These are phyloP conservation scores for Toxostoma redivivum DNA, from an alignment of 2,113 vertebrate species.

Conservation along the genomic window DNA sequence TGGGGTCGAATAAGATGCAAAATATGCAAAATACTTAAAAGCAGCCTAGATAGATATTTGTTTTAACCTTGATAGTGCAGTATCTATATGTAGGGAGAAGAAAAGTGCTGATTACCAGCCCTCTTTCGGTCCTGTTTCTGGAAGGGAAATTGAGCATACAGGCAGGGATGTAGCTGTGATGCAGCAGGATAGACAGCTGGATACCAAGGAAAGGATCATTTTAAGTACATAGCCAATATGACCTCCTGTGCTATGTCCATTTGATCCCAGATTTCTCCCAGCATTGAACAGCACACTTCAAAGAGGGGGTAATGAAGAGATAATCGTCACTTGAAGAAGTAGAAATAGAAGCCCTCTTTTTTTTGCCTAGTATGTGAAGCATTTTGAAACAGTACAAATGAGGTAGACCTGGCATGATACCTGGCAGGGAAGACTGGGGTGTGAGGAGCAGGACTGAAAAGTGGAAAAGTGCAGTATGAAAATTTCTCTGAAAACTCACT, in stretches of 20 bases:
- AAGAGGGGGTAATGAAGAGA: background rate
- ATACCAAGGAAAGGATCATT: accelerated
- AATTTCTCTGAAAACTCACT: background rate
- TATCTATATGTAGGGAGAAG: background rate
- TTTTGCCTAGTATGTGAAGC: background rate
- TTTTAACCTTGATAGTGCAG: background rate
- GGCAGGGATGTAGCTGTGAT: background rate
- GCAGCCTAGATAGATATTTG: background rate
- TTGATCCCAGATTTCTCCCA: background rate
- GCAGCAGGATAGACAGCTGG: background rate
- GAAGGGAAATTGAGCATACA: background rate
- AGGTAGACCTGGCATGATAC: background rate
- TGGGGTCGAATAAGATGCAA: background rate
- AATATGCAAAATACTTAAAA: background rate
- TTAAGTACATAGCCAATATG: background rate
- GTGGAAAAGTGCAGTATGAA: background rate
- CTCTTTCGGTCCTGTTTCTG: background rate
- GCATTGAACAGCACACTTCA: background rate
- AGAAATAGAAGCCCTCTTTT: background rate
- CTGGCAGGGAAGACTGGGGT: background rate
- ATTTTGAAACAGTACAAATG: background rate
- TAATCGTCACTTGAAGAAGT: background rate
- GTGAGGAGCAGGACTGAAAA: background rate
- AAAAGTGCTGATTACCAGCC: background rate
- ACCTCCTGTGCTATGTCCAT: background rate